These are phyloP conservation scores for Aphaenogaster ashmeadi DNA, from an alignment of 1,140 invertebrate genomes.

Conservation along the genomic window DNA sequence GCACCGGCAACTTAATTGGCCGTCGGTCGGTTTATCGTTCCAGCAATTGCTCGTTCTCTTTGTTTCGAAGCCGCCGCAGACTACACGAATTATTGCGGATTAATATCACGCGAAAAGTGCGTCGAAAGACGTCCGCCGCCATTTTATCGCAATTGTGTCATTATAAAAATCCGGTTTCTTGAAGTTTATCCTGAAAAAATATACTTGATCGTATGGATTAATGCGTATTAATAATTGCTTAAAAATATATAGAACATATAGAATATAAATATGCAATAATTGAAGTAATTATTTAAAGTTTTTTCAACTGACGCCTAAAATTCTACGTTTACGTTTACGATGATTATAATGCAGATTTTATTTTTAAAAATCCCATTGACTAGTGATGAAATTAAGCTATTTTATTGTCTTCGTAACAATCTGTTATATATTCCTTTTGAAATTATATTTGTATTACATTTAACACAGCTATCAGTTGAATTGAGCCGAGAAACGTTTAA, in stretches of 20 bases:
- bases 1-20: constrained; percentile 71
- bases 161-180: background rate
- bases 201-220: background rate
- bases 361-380: background rate
- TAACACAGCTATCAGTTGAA: background rate
- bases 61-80: constrained; percentile 55
- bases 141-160: background rate
- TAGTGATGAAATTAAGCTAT: background rate
- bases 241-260: background rate
- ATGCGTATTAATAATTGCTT: background rate
- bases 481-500: constrained; percentile 45
- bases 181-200: background rate
- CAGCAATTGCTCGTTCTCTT: constrained; percentile 38
- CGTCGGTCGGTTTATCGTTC: constrained; percentile 64
- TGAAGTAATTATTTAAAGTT: background rate
- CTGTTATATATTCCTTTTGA: background rate
- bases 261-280: background rate
- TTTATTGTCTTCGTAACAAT: background rate
- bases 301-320: background rate
- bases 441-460: background rate
- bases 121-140: background rate
- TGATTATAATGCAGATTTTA: background rate
- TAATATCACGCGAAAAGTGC: constrained; percentile 51
- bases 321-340: background rate
- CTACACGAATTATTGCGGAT: constrained; percentile 52